Evolutionary conservation across 64 coral and sea anemone species (phyloP).

Genomic region (Stichodactyla helianthus): DNA sequence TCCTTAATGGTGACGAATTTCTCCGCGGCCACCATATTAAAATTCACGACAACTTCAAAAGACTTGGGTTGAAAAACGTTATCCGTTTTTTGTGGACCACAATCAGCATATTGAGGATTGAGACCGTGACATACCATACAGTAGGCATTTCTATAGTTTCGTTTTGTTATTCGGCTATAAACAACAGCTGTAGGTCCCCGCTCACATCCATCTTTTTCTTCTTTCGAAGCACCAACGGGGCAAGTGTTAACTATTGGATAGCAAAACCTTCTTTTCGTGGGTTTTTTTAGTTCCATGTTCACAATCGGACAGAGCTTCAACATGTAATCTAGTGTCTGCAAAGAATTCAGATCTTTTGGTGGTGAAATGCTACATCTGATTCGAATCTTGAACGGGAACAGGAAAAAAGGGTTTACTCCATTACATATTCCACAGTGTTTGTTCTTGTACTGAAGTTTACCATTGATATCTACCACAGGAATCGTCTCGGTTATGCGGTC

Average conservation of each 20-base stretch:
- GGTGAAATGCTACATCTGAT: background rate
- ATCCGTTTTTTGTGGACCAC: conserved; percentile 36
- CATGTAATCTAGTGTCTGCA: conserved; percentile 43
- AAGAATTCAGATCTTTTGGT: background rate
- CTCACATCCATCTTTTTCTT: conserved; percentile 8
- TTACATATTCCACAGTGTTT: background rate
- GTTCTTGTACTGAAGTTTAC: background rate
- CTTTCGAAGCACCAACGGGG: background rate
- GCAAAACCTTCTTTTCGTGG: conserved; percentile 11
- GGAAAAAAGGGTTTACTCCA: background rate
- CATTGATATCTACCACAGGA: background rate
- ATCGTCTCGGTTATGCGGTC: background rate
- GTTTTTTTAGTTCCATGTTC: background rate
- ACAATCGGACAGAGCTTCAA: conserved; percentile 44
- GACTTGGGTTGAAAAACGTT: conserved; percentile 62
- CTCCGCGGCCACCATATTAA: background rate
- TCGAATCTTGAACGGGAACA: background rate
- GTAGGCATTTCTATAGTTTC: conserved; percentile 55
- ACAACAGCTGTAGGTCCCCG: conserved; percentile 4
- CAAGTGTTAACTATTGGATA: conserved; percentile 24
- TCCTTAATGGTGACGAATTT: background rate
- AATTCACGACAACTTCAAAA: conserved; percentile 67
- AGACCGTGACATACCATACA: conserved; percentile 60
- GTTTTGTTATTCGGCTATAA: background rate
- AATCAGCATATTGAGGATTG: background rate